Conservation (phyloP, 2,888 invertebrate species). For the Phasia obesa region DNA sequence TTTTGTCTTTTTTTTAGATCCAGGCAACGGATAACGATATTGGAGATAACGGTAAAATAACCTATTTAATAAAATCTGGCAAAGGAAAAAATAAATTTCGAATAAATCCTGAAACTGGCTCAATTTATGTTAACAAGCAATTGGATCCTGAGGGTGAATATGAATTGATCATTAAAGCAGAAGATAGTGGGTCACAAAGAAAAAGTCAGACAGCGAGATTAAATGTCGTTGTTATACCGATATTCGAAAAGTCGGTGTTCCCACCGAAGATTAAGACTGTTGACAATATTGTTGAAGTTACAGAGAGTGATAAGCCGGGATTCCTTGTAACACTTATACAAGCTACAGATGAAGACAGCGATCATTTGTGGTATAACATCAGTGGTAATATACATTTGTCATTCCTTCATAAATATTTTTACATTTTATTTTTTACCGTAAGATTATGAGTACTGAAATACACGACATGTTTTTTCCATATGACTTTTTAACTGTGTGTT, state of each 20-base stretch:
- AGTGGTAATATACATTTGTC: constrained; percentile 85
- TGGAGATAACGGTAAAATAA: constrained; percentile 91
- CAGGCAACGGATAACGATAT: constrained; percentile 91
- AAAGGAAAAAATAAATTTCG: constrained; percentile 91
- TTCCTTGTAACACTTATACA: constrained; percentile 93
- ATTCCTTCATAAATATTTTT: not conserved
- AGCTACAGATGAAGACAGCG: constrained; percentile 92
- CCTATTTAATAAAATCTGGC: constrained; percentile 91
- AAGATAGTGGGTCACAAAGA: constrained; percentile 90
- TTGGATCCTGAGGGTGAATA: constrained; percentile 85
- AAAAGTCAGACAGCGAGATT: constrained; percentile 90
- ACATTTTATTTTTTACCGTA: too few species aligned
- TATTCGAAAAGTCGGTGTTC: constrained; percentile 85
- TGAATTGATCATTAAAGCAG: constrained; percentile 84
- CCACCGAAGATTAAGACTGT: constrained; percentile 86
- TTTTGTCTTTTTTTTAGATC: constrained; percentile 76
- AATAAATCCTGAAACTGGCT: constrained; percentile 91
- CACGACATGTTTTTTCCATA: too few species aligned
- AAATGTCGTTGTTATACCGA: constrained; percentile 86
- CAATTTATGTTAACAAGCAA: constrained; percentile 89
- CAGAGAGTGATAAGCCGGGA: constrained; percentile 93
- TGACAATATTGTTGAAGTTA: constrained; percentile 88
- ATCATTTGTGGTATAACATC: constrained; percentile 95
- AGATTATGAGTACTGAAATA: too few species aligned
- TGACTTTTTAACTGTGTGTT: too few species aligned